These are phyloP conservation scores for Ptychoptera contaminata DNA, from an alignment of 2,888 invertebrate species.

Conservation along the genomic window DNA sequence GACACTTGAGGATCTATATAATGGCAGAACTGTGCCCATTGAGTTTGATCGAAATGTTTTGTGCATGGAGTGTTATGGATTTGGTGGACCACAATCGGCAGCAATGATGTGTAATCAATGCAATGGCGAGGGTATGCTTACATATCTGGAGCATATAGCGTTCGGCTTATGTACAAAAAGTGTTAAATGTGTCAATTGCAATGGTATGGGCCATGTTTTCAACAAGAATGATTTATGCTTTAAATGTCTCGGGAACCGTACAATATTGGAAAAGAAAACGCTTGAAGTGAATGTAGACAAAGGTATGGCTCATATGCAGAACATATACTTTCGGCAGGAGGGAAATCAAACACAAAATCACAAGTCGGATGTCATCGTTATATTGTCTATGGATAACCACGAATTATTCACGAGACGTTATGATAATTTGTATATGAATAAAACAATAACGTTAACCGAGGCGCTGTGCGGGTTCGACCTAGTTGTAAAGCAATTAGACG, in stretches of 20 bases:
- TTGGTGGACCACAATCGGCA: constrained; percentile 55
- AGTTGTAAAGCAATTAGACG: constrained; percentile 78
- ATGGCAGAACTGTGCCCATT: constrained; percentile 48
- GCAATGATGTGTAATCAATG: constrained; percentile 54
- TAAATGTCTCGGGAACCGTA: constrained; percentile 70
- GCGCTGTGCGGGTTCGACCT: constrained; percentile 82
- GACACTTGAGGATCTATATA: constrained; percentile 78
- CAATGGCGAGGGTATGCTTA: constrained; percentile 61
- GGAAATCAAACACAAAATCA: constrained; percentile 81
- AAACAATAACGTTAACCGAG: constrained; percentile 66
- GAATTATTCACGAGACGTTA: constrained; percentile 61
- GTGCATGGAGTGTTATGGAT: constrained; percentile 22
- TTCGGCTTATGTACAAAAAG: constrained; percentile 14
- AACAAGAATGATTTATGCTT: constrained; percentile 71
- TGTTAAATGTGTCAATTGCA: constrained; percentile 40
- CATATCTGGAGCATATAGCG: constrained; percentile 44
- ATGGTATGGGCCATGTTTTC: constrained; percentile 55
- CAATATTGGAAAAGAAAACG: constrained; percentile 65
- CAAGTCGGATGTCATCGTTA: constrained; percentile 78
- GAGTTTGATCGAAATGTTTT: constrained; percentile 21
- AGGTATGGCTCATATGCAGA: constrained; percentile 76
- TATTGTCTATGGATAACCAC: constrained; percentile 69
- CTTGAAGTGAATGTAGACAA: constrained; percentile 79
- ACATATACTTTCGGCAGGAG: constrained; percentile 72
- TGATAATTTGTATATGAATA: constrained; percentile 56